phyloP scores from a whole-genome alignment of 92 coral and sea anemone species.

The Siderastrea siderea region DNA sequence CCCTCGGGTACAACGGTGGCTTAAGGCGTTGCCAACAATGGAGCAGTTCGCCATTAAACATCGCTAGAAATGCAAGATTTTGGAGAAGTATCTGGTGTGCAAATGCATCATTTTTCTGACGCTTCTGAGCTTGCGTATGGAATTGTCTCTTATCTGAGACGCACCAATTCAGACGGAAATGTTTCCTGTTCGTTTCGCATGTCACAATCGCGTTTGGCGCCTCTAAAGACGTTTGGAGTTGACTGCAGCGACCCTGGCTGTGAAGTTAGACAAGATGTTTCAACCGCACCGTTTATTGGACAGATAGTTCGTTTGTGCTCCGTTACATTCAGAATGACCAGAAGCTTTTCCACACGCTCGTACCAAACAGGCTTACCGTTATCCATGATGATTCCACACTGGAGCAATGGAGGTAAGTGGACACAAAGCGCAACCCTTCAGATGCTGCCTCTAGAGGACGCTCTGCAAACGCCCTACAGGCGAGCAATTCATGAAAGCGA shows the following conservation, averaged over 20 bases:
- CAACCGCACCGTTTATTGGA: conserved; percentile 36
- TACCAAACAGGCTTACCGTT: conserved; percentile 37
- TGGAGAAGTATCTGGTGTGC: not conserved
- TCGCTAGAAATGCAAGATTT: not conserved
- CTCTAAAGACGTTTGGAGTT: conserved; percentile 40
- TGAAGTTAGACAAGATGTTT: conserved; percentile 34
- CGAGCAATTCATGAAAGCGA: conserved; percentile 9
- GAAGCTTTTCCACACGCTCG: conserved; percentile 56
- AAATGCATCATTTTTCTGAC: conserved; percentile 32
- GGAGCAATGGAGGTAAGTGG: conserved; percentile 42
- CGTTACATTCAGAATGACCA: conserved; percentile 35
- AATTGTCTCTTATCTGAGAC: conserved; percentile 15
- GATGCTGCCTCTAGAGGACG: conserved; percentile 43
- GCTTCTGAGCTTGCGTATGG: conserved; percentile 43
- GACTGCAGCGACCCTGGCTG: conserved; percentile 37
- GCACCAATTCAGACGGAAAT: not conserved
- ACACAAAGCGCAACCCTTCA: conserved; percentile 42
- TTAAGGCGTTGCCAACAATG: conserved; percentile 19
- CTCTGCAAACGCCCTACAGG: conserved; percentile 30
- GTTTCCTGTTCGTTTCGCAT: conserved; percentile 31
- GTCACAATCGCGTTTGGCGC: conserved; percentile 46
- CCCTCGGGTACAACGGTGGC: not conserved
- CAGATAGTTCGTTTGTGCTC: conserved; percentile 61
- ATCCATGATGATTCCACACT: conserved; percentile 54
- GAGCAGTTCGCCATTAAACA: not conserved